Base-by-base conservation (phyloP, 2,113 vertebrate genomes). In the Lates calcarifer region DNA sequence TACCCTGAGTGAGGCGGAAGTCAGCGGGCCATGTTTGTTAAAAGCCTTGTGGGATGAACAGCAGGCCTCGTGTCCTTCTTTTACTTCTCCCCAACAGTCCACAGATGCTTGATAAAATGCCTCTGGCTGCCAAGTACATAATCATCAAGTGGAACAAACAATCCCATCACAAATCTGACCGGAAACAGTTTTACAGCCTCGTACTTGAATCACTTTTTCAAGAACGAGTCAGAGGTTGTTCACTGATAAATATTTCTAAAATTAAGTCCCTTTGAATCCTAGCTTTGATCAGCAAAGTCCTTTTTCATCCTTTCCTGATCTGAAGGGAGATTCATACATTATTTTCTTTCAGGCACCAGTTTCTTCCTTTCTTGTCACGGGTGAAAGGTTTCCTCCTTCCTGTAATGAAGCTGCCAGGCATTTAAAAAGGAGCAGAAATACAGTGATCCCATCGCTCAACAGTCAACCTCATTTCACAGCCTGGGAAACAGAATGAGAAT, bases 281-380 rank as follows among this genome's bases (percentile, higher is more conserved):
- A 17, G n/a, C 71, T 78, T 51, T 10, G n/a, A 57, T 11, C 24
- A 41, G 60, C 60, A 53, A 61, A 41, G 45, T 22, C 11, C n/a
- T 62, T 82, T 77, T 73, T n/a, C 39, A 77, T 77, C n/a, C 1
- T 9, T 33, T 76, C 28, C 45, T 55, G 43, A 80, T 66, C 63
- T 31, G 55, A 75, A 55, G 4, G 4, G 3, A 60, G 51, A 81
- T 69, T 84, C 51, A 49, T 22, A 3, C 28, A 61, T n/a, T n/a
- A n/a, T n/a, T n/a, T n/a, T n/a, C n/a, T n/a, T n/a, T n/a, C n/a
- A n/a, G n/a, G n/a, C n/a, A n/a, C n/a, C n/a, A n/a, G n/a, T n/a
- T 60, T 35, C 31, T 63, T 68, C 75, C 37, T 51, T 71, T 76
- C 62, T 51, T 12, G 64, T 37, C 17, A 66, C 41, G 0, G 39